Conservation (phyloP, 2,888 invertebrate species). For the Mimumesa dahlbomi region DNA sequence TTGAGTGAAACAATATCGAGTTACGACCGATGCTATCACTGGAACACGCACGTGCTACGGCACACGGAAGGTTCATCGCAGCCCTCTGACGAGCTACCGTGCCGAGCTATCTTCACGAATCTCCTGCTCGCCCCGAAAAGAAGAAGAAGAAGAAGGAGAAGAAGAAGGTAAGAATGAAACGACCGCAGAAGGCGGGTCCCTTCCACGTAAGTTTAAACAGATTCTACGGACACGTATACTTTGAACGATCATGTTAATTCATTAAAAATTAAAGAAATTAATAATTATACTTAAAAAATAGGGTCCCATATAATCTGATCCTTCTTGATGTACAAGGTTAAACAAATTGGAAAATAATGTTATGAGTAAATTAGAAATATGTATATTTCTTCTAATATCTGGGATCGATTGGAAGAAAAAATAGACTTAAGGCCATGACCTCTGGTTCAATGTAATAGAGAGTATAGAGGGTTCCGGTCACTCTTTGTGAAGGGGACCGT, state of each 20-base stretch:
- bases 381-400: neutral
- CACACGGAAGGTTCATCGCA: constrained; percentile 70
- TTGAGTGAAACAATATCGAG: constrained; percentile 79
- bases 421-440: constrained; percentile 40
- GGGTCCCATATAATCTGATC: too few species aligned
- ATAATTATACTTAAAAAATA: too few species aligned
- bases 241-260: too few species aligned
- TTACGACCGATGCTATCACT: constrained; percentile 76
- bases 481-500: constrained; percentile 39
- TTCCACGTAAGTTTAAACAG: constrained; percentile 19
- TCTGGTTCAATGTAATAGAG: constrained; percentile 40
- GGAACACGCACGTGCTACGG: constrained; percentile 75
- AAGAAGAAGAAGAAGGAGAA: constrained; percentile 29
- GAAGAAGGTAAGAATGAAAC: constrained; percentile 37
- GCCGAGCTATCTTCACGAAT: constrained; percentile 71
- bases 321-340: too few species aligned
- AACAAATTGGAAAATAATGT: neutral
- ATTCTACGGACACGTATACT: neutral
- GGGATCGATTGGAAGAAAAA: constrained; percentile 14
- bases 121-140: constrained; percentile 58
- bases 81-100: constrained; percentile 72
- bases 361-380: neutral
- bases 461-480: constrained; percentile 48
- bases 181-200: constrained; percentile 40
- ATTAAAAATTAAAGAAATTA: too few species aligned